These are phyloP conservation scores for Procambarus clarkii DNA, from an alignment of 1,140 invertebrate genomes.

Conservation along the genomic window DNA sequence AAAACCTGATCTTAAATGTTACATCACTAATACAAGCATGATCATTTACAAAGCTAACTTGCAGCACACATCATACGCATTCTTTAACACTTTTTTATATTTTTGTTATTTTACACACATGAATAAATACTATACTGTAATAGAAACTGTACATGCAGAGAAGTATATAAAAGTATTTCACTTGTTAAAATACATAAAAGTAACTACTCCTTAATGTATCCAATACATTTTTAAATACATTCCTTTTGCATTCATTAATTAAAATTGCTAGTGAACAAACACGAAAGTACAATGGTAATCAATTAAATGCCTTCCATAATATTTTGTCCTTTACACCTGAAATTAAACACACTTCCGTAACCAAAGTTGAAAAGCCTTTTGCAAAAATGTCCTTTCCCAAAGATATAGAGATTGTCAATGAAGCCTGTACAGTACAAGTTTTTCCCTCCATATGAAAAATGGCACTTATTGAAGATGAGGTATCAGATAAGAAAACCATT, in stretches of 20 bases:
- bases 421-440: background rate
- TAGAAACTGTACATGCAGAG: conserved; percentile 7
- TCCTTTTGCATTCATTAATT: background rate
- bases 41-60: background rate
- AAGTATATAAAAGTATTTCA: background rate
- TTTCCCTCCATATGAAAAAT: background rate
- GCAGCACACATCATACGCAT: background rate
- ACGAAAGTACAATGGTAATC: background rate
- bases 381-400: too few relatives aligned
- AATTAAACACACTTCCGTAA: too few relatives aligned
- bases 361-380: too few relatives aligned
- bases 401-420: background rate
- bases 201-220: background rate
- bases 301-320: too few relatives aligned
- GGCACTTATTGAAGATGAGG: background rate
- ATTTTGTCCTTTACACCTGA: too few relatives aligned
- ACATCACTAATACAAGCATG: background rate
- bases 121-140: background rate
- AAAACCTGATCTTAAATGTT: background rate
- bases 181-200: background rate
- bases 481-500: background rate
- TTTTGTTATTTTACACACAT: background rate
- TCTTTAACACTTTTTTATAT: background rate
- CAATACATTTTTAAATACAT: background rate
- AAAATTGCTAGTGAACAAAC: background rate